phyloP scores from a whole-genome alignment of 1,140 invertebrate genomes.

The Nymphalis io region DNA sequence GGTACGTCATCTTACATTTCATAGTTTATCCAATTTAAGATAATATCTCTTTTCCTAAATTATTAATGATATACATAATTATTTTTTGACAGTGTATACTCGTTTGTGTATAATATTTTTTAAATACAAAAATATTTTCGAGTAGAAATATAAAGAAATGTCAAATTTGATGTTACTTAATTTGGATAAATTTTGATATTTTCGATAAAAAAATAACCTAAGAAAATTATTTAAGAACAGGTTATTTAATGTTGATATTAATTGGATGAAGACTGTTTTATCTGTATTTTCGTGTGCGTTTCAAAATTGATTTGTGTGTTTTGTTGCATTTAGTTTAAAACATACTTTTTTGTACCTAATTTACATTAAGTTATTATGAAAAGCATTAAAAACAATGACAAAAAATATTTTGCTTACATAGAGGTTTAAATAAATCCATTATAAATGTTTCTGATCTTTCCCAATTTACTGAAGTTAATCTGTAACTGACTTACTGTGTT shows the following conservation, averaged over 20 bases:
- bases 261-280: slow-evolving; percentile 3
- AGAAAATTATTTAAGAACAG: not conserved
- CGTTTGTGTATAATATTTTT: not conserved
- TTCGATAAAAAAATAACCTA: not conserved
- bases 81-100: slow-evolving; percentile 5
- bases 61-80: slow-evolving; percentile 7
- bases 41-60: not conserved
- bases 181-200: slow-evolving; percentile 12
- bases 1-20: not conserved
- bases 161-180: not conserved
- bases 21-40: slow-evolving; percentile 6
- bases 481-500: no score
- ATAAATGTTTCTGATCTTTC: no score
- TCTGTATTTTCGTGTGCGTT: not conserved
- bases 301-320: not conserved
- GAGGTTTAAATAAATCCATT: no score
- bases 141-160: not conserved
- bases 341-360: no score
- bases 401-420: no score
- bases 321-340: not conserved
- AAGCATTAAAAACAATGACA: no score
- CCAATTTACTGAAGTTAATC: no score
- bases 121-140: not conserved
- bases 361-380: no score
- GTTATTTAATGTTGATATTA: not conserved